These are phyloP conservation scores for Criorhina ranunculi DNA, from an alignment of 2,888 invertebrate species.

Conservation along the genomic window DNA sequence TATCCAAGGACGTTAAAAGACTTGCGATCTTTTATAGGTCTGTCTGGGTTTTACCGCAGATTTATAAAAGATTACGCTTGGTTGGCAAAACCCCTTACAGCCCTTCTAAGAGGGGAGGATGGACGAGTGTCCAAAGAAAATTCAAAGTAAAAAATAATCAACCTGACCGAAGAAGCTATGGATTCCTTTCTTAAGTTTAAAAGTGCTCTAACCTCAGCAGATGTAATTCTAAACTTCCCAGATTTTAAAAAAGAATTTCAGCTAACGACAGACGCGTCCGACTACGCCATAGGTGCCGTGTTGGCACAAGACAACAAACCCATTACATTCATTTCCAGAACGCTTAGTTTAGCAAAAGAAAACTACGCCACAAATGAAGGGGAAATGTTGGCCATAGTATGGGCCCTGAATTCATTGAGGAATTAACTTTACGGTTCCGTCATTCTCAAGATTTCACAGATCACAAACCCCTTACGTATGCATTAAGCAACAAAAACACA, in stretches of 20 bases:
- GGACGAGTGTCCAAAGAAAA: constrained; percentile 30
- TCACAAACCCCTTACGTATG: constrained; percentile 32
- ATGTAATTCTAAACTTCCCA: constrained; percentile 14
- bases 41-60: constrained; percentile 72
- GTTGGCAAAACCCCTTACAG: constrained; percentile 64
- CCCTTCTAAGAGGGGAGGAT: constrained; percentile 62
- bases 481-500: constrained; percentile 30
- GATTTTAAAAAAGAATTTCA: constrained; percentile 35
- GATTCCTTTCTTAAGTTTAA: constrained; percentile 44
- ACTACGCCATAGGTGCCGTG: constrained; percentile 38
- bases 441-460: constrained; percentile 35
- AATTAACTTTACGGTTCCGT: constrained; percentile 29
- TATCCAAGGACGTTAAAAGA: constrained; percentile 5
- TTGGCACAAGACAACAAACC: constrained; percentile 32
- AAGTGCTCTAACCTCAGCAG: constrained; percentile 23
- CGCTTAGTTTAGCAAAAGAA: constrained; percentile 37
- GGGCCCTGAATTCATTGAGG: constrained; percentile 14
- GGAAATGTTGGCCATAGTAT: constrained; percentile 38
- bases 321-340: constrained; percentile 39
- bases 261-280: constrained; percentile 50
- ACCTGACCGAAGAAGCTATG: not conserved
- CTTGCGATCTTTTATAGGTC: constrained; percentile 69
- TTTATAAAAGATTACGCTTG: constrained; percentile 7
- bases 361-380: constrained; percentile 35
- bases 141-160: constrained; percentile 21